phyloP scores from a whole-genome alignment of 2,797 vertebrate genomes.

The Potorous gilbertii region DNA sequence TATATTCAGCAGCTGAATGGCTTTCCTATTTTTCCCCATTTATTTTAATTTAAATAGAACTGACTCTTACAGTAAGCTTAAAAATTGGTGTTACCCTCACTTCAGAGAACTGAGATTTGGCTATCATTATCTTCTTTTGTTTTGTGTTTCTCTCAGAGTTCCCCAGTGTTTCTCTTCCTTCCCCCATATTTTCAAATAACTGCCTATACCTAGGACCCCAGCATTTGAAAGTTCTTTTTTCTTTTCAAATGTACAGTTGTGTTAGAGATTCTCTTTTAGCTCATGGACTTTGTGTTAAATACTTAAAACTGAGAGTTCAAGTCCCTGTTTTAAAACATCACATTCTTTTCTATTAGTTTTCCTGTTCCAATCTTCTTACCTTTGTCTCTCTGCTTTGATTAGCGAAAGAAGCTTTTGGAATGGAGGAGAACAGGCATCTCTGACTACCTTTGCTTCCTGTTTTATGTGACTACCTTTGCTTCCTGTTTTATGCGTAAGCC shows the following conservation, averaged over 20 bases:
- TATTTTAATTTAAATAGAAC: not conserved
- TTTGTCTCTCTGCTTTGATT: conserved; percentile 50
- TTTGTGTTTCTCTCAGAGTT: conserved; percentile 38
- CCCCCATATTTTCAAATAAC: conserved; percentile 21
- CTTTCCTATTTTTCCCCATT: not conserved
- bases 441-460: conserved; percentile 50
- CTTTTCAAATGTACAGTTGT: conserved; percentile 60
- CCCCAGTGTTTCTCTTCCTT: conserved; percentile 20
- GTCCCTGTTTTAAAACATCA: conserved; percentile 46
- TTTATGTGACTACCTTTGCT: conserved; percentile 65
- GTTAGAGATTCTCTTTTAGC: conserved; percentile 63
- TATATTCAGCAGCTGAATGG: conserved; percentile 17
- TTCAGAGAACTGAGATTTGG: conserved; percentile 47
- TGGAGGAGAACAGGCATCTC: conserved; percentile 62
- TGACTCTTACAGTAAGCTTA: not conserved
- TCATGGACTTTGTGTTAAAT: conserved; percentile 49
- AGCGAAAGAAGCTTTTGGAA: conserved; percentile 62
- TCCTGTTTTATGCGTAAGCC: conserved; percentile 63
- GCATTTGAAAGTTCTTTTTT: conserved; percentile 48
- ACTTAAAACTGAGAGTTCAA: conserved; percentile 46
- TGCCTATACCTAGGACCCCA: conserved; percentile 45
- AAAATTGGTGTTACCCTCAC: not conserved
- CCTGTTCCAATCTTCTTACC: conserved; percentile 33
- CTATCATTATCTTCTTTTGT: not conserved
- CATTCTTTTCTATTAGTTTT: conserved; percentile 47